Evolutionary conservation across 2,797 vertebrate genomes (phyloP).

Genomic region (Synaphobranchus kaupii): DNA sequence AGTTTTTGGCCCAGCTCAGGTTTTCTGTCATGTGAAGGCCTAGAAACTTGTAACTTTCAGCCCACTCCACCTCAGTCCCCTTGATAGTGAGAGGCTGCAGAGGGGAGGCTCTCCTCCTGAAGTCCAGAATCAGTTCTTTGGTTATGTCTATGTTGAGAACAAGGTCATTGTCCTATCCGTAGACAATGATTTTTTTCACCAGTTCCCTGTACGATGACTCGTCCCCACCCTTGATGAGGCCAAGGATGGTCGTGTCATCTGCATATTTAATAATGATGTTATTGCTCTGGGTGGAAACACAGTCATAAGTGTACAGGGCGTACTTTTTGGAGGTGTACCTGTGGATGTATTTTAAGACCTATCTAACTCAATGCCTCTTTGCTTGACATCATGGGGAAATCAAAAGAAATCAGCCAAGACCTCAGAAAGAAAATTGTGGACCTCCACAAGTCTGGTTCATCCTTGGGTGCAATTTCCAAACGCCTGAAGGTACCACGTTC

Average conservation of each 20-base stretch:
- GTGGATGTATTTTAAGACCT: too few relatives aligned
- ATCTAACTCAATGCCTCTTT: too few relatives aligned
- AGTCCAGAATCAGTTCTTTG: neutral
- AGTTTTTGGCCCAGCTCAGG: neutral
- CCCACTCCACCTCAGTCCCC: neutral
- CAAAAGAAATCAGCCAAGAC: too few relatives aligned
- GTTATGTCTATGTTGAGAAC: neutral
- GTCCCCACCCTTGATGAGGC: neutral
- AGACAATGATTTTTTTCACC: neutral
- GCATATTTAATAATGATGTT: constrained; percentile 9
- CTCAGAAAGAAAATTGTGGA: too few relatives aligned
- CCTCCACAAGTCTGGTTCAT: too few relatives aligned
- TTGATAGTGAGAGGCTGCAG: neutral
- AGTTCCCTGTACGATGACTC: neutral
- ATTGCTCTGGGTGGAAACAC: too few relatives aligned
- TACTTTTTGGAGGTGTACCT: too few relatives aligned
- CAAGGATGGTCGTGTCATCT: neutral
- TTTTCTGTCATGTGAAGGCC: neutral
- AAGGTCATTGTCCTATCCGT: neutral
- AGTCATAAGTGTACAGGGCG: too few relatives aligned
- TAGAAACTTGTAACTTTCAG: neutral
- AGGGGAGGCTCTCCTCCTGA: neutral
- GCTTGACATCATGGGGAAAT: too few relatives aligned
- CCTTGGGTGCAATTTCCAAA: too few relatives aligned
- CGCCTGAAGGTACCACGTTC: too few relatives aligned